Evolutionary conservation across 2,113 vertebrate species (phyloP), one percentile per base, ranked within the genome.

Genomic region (Vicugna pacos): DNA sequence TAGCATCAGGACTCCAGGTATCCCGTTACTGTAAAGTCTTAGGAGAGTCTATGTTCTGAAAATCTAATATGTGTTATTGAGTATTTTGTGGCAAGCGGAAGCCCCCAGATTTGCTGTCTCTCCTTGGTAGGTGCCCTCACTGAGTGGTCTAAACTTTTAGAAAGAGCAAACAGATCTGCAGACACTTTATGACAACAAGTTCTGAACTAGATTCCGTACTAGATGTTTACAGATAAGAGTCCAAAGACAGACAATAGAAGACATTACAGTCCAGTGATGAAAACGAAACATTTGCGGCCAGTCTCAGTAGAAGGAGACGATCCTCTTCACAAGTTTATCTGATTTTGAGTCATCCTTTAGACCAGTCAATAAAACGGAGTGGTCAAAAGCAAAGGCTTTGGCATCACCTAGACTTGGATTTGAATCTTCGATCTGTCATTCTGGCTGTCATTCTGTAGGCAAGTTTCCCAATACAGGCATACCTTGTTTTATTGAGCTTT

Each of bases 71-170:
- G 22, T 48, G 5, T 81, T 56, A 80, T 3, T 32, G 3, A 64
- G 30, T 22, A 91, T 80, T 96, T 20, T 94, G 48, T 93, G 35
- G 54, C 38, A 95, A 70, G 26, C 56, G n/a, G 14, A 95, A 64
- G 52, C 60, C 6, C 16, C 22, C 32, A 58, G 15, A 60, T 42
- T 81, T 65, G 86, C 72, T 82, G 24, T 76, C 48, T 77, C n/a
- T 94, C 52, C 19, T 82, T 52, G 35, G 20, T 42, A 62, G 58
- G 28, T 54, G 52, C 22, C 38, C 19, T 81, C 52, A 69, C 12
- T 54, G 28, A 91, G 38, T 28, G 15, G 17, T 75, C 46, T 30
- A 52, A 85, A 70, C 10, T 77, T 86, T 75, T 48, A 19, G 70
- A 95, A 26, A 32, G 10, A 90, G 38, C 26, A 87, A 82, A 91